Percentiles rank a stretch among this genome's conserved stretches.
Evolutionary conservation across 2,888 invertebrate species (phyloP).

Genomic region (Boloria euphrosyne): DNA sequence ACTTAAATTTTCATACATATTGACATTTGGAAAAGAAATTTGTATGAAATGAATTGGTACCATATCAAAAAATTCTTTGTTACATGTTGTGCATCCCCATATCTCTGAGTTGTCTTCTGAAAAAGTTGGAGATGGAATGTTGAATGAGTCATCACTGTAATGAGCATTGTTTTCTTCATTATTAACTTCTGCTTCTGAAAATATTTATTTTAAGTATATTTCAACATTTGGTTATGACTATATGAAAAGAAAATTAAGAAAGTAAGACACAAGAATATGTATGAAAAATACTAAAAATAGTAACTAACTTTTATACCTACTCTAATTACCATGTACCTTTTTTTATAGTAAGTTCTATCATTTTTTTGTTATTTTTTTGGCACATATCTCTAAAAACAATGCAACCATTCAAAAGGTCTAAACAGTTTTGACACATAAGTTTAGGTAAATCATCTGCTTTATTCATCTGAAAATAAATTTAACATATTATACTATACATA

Average conservation of each 20-base stretch:
- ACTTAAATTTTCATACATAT: too few species aligned
- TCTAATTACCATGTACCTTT: slow-evolving; percentile 53
- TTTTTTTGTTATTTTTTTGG: slow-evolving; percentile 57
- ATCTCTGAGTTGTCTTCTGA: slow-evolving; percentile 57
- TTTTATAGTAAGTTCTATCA: slow-evolving; percentile 58
- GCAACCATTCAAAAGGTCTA: slow-evolving; percentile 69
- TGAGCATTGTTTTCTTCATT: slow-evolving; percentile 43
- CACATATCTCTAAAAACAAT: slow-evolving; percentile 72
- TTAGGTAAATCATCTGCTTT: slow-evolving; percentile 60
- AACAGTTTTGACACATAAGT: slow-evolving; percentile 66
- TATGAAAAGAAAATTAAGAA: neutral
- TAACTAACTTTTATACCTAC: neutral
- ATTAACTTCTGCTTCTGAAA: slow-evolving; percentile 42
- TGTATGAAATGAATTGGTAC: slow-evolving; percentile 44
- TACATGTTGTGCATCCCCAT: slow-evolving; percentile 60
- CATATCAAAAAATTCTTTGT: slow-evolving; percentile 58
- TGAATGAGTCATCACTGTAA: slow-evolving; percentile 60
- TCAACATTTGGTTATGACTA: too few species aligned
- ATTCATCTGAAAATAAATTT: slow-evolving; percentile 50
- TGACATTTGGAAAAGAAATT: too few species aligned
- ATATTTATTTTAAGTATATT: neutral
- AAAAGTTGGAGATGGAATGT: slow-evolving; percentile 60
- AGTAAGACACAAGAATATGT: neutral
- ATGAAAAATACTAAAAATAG: neutral
- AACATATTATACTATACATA: slow-evolving; percentile 5